phyloP scores from a whole-genome alignment of 2,113 vertebrate genomes.

The Nanorana parkeri region DNA sequence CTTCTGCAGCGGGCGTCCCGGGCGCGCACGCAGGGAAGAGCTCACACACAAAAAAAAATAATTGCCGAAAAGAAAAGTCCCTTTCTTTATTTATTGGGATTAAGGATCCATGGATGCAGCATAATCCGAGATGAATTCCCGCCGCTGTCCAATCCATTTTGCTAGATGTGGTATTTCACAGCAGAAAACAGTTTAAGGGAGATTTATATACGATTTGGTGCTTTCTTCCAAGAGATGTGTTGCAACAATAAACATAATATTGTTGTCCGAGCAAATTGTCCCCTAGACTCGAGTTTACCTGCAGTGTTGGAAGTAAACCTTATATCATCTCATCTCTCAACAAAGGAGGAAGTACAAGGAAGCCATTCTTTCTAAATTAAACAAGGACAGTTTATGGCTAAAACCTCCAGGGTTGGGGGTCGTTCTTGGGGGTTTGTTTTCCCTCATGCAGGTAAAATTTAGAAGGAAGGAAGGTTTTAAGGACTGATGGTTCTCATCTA shows the following conservation, averaged over 20 bases:
- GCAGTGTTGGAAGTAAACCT: conserved; percentile 43
- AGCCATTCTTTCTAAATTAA: conserved; percentile 42
- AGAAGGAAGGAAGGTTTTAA: neutral
- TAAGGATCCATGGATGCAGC: neutral
- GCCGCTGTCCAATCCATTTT: conserved; percentile 3
- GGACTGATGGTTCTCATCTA: too few species aligned
- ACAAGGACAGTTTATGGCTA: conserved; percentile 6
- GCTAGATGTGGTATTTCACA: conserved; percentile 19
- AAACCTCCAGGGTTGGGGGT: neutral
- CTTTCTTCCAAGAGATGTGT: conserved; percentile 12
- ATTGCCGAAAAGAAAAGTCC: neutral
- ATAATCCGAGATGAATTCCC: conserved; percentile 3
- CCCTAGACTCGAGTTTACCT: conserved; percentile 46
- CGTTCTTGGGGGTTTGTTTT: neutral
- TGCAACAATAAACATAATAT: conserved; percentile 47
- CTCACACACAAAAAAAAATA: neutral
- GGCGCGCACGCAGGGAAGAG: neutral
- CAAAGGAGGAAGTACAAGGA: conserved; percentile 32
- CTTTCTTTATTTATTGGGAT: conserved; percentile 30
- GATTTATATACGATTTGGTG: conserved; percentile 26
- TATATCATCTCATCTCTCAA: conserved; percentile 46
- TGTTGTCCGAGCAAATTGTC: conserved; percentile 53
- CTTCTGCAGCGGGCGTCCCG: too few species aligned
- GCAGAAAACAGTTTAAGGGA: conserved; percentile 37
- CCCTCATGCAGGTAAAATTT: neutral